phyloP scores from a whole-genome alignment of 1,140 invertebrate species.

The Hesperophylax magnus region DNA sequence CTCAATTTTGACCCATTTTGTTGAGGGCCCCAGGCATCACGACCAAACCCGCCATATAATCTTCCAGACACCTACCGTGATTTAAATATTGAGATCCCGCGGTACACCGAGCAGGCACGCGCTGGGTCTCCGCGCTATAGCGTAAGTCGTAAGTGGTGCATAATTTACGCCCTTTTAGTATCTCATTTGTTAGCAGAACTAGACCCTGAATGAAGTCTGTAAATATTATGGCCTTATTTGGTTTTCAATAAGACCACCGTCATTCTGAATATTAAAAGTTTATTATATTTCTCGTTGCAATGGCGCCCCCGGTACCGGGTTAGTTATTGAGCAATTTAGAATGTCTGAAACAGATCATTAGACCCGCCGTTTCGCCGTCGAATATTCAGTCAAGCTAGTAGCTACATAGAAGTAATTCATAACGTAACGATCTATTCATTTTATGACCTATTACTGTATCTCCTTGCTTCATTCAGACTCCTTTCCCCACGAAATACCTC shows the following conservation, averaged over 20 bases:
- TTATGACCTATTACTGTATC: background rate
- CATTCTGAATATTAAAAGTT: constrained; percentile 1
- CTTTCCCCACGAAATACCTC: background rate
- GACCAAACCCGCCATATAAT: too few species aligned
- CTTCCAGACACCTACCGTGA: background rate
- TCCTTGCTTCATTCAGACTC: background rate
- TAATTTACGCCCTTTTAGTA: constrained; percentile 4
- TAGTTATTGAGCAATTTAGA: constrained; percentile 11
- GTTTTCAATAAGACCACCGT: background rate
- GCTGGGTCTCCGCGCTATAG: background rate
- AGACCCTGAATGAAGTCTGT: too few species aligned
- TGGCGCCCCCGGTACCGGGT: background rate
- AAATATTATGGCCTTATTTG: too few species aligned
- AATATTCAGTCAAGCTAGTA: background rate
- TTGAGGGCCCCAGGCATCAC: background rate
- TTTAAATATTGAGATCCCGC: constrained; percentile 20
- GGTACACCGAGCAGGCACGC: background rate
- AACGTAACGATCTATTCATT: background rate
- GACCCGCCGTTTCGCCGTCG: background rate
- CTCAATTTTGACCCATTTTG: too few species aligned
- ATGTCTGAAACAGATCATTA: constrained; percentile 10
- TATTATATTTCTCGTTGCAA: too few species aligned
- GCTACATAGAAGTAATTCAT: background rate
- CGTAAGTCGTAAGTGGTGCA: too few species aligned
- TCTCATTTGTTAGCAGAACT: constrained; percentile 1